A percentile compares a stretch with the other conserved stretches of the same genome.
Evolutionary conservation across 2,888 invertebrate genomes (phyloP).

Genomic region (Eilema griseolum): DNA sequence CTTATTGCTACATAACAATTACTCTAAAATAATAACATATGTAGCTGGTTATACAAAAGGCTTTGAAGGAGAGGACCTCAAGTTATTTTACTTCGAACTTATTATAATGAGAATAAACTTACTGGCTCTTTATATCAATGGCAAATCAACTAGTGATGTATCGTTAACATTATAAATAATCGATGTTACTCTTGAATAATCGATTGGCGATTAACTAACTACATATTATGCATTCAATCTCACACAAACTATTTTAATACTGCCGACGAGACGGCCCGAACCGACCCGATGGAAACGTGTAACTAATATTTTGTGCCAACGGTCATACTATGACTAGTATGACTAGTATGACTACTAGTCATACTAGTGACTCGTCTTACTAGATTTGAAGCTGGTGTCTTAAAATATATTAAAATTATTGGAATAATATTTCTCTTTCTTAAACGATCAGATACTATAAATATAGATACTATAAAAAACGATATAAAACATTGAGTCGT

Average conservation of each 20-base stretch:
- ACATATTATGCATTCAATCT: conserved; percentile 70
- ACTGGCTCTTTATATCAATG: conserved; percentile 66
- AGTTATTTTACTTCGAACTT: conserved; percentile 43
- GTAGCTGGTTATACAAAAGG: conserved; percentile 5
- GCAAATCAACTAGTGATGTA: conserved; percentile 62
- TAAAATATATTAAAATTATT: too few species aligned
- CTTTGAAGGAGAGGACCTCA: conserved; percentile 22
- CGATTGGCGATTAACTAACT: conserved; percentile 38
- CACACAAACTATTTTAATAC: conserved; percentile 78
- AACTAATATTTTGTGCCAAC: conserved; percentile 56
- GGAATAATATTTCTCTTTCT: neutral
- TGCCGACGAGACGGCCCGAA: conserved; percentile 68
- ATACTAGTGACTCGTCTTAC: too few species aligned
- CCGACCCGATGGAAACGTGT: conserved; percentile 56
- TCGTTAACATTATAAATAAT: conserved; percentile 48
- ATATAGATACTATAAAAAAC: too few species aligned
- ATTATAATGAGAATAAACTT: conserved; percentile 50
- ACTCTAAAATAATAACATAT: conserved; percentile 13
- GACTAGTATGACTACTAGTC: too few species aligned
- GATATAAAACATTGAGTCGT: too few species aligned
- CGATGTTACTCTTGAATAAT: conserved; percentile 37
- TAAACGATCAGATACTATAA: neutral
- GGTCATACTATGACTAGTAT: conserved; percentile 34
- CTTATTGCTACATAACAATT: conserved; percentile 11
- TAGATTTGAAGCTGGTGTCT: too few species aligned